A percentile compares a stretch with the other conserved stretches of the same genome.
Evolutionary conservation across 1,140 invertebrate species (phyloP).

Genomic region (Drosophila persimilis): DNA sequence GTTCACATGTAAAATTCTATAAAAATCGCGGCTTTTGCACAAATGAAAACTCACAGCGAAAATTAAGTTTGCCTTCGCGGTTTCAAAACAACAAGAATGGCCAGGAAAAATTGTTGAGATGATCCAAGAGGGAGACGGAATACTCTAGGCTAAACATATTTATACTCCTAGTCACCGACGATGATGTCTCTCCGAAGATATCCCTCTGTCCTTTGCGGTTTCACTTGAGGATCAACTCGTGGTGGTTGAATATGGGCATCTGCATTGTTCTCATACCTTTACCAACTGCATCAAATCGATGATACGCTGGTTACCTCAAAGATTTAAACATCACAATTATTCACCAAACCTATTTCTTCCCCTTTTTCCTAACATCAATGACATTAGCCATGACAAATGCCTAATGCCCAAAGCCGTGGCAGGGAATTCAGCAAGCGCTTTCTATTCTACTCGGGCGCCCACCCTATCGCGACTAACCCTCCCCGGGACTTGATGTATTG

Average conservation of each 20-base stretch:
- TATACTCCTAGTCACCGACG: neutral
- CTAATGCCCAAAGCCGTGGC: neutral
- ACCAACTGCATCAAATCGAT: constrained; percentile 17
- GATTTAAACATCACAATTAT: constrained; percentile 29
- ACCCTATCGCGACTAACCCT: neutral
- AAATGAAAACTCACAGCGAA: constrained; percentile 65
- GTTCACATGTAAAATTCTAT: constrained; percentile 76
- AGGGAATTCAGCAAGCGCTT: constrained; percentile 34
- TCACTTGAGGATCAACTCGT: constrained; percentile 14
- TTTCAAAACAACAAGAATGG: constrained; percentile 33
- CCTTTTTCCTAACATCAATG: neutral
- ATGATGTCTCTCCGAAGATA: neutral
- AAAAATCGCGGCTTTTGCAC: constrained; percentile 70
- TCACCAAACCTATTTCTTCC: neutral
- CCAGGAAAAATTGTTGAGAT: neutral
- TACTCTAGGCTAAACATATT: constrained; percentile 1
- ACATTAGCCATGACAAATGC: constrained; percentile 13
- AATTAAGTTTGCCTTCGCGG: constrained; percentile 71
- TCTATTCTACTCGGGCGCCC: constrained; percentile 12
- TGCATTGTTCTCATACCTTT: neutral
- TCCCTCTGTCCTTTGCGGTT: neutral
- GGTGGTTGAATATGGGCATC: neutral
- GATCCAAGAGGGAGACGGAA: neutral
- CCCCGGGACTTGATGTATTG: constrained; percentile 60
- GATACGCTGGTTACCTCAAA: constrained; percentile 15